A percentile compares a stretch with the other conserved stretches of the same genome.
Evolutionary conservation across 2,888 invertebrate species (phyloP).

Genomic region (Sycophila texana): DNA sequence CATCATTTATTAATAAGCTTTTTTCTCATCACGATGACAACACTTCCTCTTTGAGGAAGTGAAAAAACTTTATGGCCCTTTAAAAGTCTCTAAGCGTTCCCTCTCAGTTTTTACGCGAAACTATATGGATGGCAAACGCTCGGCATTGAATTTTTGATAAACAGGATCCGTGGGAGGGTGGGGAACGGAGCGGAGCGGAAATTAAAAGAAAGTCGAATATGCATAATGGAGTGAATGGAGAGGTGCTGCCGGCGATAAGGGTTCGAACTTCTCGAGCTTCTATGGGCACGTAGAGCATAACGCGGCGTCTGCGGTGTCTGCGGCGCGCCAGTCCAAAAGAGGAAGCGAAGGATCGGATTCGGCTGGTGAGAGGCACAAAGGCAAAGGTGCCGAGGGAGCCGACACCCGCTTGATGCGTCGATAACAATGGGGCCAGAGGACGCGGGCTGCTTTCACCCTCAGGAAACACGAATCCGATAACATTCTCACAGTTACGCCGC

Average conservation of each 20-base stretch:
- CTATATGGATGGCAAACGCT: too few relatives aligned
- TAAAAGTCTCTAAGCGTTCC: too few relatives aligned
- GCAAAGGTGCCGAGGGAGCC: conserved; percentile 3
- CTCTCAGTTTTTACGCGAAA: too few relatives aligned
- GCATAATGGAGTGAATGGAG: conserved; percentile 33
- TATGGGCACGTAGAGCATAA: not conserved
- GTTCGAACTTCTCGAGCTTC: not conserved
- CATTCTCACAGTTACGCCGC: conserved; percentile 43
- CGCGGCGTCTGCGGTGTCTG: not conserved
- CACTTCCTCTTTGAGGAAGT: too few relatives aligned
- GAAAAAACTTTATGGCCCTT: too few relatives aligned
- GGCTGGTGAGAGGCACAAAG: not conserved
- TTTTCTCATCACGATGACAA: too few relatives aligned
- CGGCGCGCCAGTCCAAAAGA: not conserved
- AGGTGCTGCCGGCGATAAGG: conserved; percentile 24
- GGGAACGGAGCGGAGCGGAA: not conserved
- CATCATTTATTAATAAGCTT: conserved; percentile 14
- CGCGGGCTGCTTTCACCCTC: conserved; percentile 14
- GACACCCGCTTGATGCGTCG: conserved; percentile 38
- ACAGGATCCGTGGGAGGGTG: not conserved
- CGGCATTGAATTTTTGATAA: too few relatives aligned
- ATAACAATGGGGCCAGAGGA: conserved; percentile 33
- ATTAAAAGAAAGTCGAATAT: conserved; percentile 30
- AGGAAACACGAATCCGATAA: conserved; percentile 53
- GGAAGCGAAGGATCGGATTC: conserved; percentile 29